Evolutionary conservation across 1,140 invertebrate species (phyloP).

Genomic region (Eriosoma lanigerum): DNA sequence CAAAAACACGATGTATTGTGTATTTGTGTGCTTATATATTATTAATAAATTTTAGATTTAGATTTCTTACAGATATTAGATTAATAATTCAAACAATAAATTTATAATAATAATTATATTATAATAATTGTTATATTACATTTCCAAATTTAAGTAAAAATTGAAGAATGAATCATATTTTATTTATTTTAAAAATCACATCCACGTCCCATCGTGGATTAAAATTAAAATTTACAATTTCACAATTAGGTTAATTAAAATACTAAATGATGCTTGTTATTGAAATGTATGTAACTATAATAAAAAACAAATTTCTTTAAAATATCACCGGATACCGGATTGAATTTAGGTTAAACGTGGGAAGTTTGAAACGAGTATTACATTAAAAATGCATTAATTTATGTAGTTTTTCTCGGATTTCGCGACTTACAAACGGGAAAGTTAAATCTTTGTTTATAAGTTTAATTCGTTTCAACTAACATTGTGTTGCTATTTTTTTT

Average conservation of each 20-base stretch:
- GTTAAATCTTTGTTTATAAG: neutral
- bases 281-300: too few species aligned
- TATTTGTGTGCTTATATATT: too few species aligned
- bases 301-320: neutral
- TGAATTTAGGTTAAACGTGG: constrained; percentile 42
- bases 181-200: neutral
- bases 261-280: neutral
- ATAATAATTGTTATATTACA: neutral
- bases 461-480: neutral
- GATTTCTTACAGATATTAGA: neutral
- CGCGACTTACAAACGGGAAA: neutral
- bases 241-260: neutral
- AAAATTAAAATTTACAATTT: too few species aligned
- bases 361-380: neutral
- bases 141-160: too few species aligned
- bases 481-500: neutral
- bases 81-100: neutral
- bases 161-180: too few species aligned
- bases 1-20: neutral
- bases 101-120: neutral
- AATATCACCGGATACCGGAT: too few species aligned
- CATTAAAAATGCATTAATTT: neutral
- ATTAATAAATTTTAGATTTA: too few species aligned
- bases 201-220: neutral
- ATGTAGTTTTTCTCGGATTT: neutral